phyloP scores from a whole-genome alignment of 1,140 invertebrate genomes.

The Hycleus cichorii region DNA sequence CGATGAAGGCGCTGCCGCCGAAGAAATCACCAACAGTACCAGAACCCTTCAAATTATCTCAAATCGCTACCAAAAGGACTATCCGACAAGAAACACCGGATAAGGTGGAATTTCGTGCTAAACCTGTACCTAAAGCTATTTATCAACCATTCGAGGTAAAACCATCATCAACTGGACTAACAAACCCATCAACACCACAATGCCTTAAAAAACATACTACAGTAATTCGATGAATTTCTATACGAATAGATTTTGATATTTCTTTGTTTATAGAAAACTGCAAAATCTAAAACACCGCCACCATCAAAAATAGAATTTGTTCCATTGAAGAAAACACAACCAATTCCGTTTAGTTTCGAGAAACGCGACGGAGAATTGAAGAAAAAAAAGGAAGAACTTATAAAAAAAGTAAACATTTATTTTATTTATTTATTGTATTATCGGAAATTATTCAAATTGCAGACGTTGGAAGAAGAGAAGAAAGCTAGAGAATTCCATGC shows the following conservation, averaged over 20 bases:
- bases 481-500: conserved; percentile 42
- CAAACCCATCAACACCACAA: conserved; percentile 18
- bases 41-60: conserved; percentile 36
- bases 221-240: neutral
- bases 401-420: conserved; percentile 37
- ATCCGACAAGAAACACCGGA: neutral
- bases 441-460: too few relatives aligned
- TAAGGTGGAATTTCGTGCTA: conserved; percentile 26
- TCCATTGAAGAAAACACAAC: conserved; percentile 27
- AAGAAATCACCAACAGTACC: conserved; percentile 26
- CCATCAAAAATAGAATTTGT: too few relatives aligned
- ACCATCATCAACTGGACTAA: conserved; percentile 4
- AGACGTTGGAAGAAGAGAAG: conserved; percentile 38
- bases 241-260: neutral
- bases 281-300: neutral
- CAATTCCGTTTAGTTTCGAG: conserved; percentile 49
- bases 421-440: too few relatives aligned
- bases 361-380: conserved; percentile 40
- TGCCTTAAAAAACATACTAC: conserved; percentile 11
- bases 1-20: conserved; percentile 22
- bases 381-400: conserved; percentile 43
- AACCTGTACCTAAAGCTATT: conserved; percentile 26
- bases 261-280: neutral
- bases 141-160: conserved; percentile 14
- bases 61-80: conserved; percentile 1